Conservation (phyloP, 37 sponge, comb jelly and placozoan species). For the Ianthella basta region DNA sequence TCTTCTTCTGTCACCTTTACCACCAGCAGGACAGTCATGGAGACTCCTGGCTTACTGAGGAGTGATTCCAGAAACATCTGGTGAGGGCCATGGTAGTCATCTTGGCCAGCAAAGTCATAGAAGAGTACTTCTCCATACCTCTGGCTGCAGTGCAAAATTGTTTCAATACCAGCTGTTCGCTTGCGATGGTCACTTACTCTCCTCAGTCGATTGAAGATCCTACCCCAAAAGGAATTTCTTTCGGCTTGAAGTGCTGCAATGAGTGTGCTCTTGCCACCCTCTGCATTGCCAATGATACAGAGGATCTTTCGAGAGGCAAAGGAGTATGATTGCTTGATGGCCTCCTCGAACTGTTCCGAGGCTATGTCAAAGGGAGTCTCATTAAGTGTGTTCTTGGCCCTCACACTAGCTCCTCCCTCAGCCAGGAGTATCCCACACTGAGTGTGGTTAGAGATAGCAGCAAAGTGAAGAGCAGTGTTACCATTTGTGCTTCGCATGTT, state of each 20-base stretch:
- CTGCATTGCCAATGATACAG: constrained; percentile 19
- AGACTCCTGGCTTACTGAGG: background rate
- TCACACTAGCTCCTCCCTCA: constrained; percentile 14
- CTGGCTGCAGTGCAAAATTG: background rate
- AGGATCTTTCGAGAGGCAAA: background rate
- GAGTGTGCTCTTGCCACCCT: constrained; percentile 18
- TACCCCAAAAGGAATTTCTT: background rate
- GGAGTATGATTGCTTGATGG: background rate
- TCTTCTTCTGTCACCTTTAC: constrained; percentile 23
- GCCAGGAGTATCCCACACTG: constrained; percentile 11
- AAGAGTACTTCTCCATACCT: constrained; percentile 8
- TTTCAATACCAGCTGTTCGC: constrained; percentile 23
- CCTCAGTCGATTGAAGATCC: background rate
- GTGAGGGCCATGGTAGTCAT: constrained; percentile 27
- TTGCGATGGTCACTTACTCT: background rate
- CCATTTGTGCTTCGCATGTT: background rate
- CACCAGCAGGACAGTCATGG: background rate
- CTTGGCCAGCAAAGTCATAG: constrained; percentile 28
- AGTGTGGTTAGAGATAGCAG: background rate
- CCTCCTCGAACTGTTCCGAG: background rate
- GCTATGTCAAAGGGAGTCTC: background rate
- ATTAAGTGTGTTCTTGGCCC: background rate
- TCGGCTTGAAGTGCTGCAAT: constrained; percentile 8
- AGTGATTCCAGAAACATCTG: constrained; percentile 10
- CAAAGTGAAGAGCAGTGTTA: constrained; percentile 5